Conservation (phyloP, 2,888 invertebrate genomes). For the Eilema griseolum region DNA sequence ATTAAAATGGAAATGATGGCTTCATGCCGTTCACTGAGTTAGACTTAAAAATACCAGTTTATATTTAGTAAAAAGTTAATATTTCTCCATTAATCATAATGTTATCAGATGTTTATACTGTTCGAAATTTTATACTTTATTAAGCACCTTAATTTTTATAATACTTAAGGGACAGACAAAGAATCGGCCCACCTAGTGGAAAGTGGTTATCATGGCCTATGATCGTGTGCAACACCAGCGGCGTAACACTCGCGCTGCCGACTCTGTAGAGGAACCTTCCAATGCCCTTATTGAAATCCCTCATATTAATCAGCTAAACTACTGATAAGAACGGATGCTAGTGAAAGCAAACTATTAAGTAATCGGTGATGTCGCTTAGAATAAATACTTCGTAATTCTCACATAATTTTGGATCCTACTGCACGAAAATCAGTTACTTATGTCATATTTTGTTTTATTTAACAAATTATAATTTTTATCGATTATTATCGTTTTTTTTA, state of each 20-base stretch:
- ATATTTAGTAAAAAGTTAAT: neutral
- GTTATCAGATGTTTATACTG: neutral
- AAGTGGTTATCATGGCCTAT: too few species aligned
- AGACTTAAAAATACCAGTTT: neutral
- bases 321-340: neutral
- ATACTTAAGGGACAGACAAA: too few species aligned
- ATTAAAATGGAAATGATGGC: neutral
- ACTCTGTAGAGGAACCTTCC: too few species aligned
- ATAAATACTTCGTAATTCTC: neutral
- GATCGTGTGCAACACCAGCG: too few species aligned
- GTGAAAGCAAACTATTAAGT: neutral
- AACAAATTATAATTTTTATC: neutral
- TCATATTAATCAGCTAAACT: neutral
- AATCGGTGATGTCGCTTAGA: neutral
- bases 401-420: neutral
- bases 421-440: neutral
- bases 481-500: too few species aligned
- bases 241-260: too few species aligned
- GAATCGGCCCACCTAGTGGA: too few species aligned
- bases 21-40: neutral
- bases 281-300: too few species aligned
- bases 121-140: neutral
- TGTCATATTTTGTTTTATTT: neutral
- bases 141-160: too few species aligned
- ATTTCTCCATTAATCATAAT: neutral